These are phyloP conservation scores for Lottia gigantea DNA, from an alignment of 2,888 invertebrate species.

Conservation along the genomic window DNA sequence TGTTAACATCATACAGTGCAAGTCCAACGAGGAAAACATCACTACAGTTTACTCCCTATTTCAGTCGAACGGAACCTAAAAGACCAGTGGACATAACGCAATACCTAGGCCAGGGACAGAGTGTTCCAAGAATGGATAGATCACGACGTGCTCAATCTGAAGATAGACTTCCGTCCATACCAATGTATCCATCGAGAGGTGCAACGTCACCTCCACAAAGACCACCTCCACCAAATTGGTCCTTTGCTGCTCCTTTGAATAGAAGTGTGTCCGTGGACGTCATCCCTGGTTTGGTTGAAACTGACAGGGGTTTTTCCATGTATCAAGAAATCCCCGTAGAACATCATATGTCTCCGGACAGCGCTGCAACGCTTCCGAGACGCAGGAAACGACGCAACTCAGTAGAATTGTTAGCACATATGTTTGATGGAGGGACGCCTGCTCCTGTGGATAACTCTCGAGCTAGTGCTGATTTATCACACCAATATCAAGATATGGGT, in stretches of 20 bases:
- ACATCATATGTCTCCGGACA: background rate
- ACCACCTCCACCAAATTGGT: background rate
- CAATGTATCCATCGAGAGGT: background rate
- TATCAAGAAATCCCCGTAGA: conserved; percentile 3
- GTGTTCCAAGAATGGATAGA: background rate
- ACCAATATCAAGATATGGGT: background rate
- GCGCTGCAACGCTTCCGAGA: background rate
- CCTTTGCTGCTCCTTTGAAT: background rate
- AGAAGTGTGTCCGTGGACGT: conserved; percentile 3
- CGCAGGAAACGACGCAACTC: background rate
- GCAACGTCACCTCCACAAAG: background rate
- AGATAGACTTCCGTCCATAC: background rate
- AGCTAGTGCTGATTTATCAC: background rate
- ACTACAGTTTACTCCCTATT: background rate
- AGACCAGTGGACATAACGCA: background rate
- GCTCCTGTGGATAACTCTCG: background rate
- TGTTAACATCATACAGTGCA: background rate
- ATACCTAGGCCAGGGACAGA: background rate
- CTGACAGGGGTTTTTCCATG: background rate
- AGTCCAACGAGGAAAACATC: background rate
- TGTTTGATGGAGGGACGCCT: background rate
- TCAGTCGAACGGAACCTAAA: background rate
- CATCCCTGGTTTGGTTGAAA: background rate
- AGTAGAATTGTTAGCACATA: background rate
- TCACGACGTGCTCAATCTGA: background rate